A percentile compares a stretch with the other conserved stretches of the same genome.
phyloP scores from a whole-genome alignment of 2,113 vertebrate genomes.

The Lycaon pictus region DNA sequence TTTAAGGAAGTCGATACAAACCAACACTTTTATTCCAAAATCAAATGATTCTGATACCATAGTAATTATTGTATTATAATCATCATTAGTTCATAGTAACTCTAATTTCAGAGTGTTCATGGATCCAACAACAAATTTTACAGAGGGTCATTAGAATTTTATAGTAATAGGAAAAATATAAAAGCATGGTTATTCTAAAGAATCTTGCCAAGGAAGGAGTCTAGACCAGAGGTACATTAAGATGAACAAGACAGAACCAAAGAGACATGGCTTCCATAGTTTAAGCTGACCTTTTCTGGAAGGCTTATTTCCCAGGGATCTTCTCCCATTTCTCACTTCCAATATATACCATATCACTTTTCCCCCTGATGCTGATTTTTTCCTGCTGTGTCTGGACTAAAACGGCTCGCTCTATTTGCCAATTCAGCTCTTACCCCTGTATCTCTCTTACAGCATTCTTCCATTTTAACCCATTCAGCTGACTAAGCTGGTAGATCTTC shows the following conservation, averaged over 20 bases:
- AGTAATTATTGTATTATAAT: not conserved
- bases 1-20: constrained; percentile 9
- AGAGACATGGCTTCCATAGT: not conserved
- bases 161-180: not conserved
- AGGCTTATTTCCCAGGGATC: not conserved
- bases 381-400: not conserved
- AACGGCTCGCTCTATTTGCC: not conserved
- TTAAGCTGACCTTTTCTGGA: not conserved
- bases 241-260: not conserved
- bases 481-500: not conserved
- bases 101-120: not conserved
- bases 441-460: not conserved
- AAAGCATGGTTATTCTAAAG: not conserved
- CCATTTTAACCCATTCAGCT: not conserved
- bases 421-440: not conserved
- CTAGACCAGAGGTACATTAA: not conserved
- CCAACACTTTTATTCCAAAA: not conserved
- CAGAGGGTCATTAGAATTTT: not conserved
- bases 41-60: not conserved
- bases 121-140: not conserved
- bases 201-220: not conserved
- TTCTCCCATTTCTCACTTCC: not conserved
- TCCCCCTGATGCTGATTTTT: not conserved
- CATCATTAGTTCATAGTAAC: not conserved
- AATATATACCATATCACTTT: not conserved